Percentiles rank a stretch among this genome's conserved stretches.
Evolutionary conservation across 2,797 vertebrate genomes (phyloP).

Genomic region (Hirundo rustica): DNA sequence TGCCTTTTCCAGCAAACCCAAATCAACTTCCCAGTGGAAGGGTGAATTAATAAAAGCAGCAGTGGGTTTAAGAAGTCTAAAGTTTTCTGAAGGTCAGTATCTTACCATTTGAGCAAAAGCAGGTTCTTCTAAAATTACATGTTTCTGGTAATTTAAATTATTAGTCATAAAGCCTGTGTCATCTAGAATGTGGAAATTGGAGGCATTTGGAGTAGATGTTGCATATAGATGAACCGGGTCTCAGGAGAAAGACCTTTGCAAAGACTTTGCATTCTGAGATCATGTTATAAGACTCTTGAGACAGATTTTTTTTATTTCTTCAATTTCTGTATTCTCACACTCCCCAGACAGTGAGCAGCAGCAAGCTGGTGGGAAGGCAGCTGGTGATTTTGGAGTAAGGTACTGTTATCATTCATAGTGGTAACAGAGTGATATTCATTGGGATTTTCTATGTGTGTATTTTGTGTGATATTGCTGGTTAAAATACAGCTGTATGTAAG

Average conservation of each 20-base stretch:
- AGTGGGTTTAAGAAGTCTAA: not conserved
- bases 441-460: not conserved
- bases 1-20: not conserved
- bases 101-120: not conserved
- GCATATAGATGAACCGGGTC: not conserved
- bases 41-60: not conserved
- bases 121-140: not conserved
- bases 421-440: not conserved
- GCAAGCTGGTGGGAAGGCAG: not conserved
- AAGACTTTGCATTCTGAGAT: not conserved
- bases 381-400: not conserved
- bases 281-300: not conserved
- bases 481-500: not conserved
- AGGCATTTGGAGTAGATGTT: not conserved
- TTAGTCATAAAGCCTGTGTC: not conserved
- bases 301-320: fast-evolving
- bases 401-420: not conserved
- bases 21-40: not conserved
- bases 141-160: not conserved
- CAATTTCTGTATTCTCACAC: not conserved
- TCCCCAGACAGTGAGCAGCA: not conserved
- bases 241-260: not conserved
- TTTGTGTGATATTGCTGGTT: not conserved
- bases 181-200: not conserved
- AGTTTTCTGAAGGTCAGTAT: not conserved